Conservation (phyloP, 2,113 vertebrate species). For the Meleagris gallopavo region DNA sequence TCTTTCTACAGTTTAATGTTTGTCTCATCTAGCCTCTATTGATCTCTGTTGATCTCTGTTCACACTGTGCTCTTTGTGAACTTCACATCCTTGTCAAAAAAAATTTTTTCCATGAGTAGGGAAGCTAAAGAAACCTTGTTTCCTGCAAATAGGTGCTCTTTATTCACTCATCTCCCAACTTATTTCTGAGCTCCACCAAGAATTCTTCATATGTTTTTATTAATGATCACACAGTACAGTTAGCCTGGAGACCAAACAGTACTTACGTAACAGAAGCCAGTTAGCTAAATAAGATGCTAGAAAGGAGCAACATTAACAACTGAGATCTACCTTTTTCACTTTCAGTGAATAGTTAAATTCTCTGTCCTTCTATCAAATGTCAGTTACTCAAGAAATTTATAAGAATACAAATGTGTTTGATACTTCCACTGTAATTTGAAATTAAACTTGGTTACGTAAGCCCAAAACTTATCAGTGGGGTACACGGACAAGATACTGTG, state of each 20-base stretch:
- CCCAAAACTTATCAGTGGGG: background rate
- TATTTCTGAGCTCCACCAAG: background rate
- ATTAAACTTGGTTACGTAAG: background rate
- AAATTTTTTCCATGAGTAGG: background rate
- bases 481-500: background rate
- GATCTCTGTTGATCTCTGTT: background rate
- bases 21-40: background rate
- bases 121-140: too few relatives aligned
- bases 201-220: background rate
- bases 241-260: background rate
- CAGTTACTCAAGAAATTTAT: background rate
- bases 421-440: background rate
- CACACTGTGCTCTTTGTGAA: background rate
- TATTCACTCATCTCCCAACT: background rate
- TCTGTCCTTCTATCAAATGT: background rate
- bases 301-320: background rate
- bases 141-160: background rate
- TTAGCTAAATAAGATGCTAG: background rate
- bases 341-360: background rate
- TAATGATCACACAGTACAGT: background rate
- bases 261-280: background rate
- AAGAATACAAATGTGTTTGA: background rate
- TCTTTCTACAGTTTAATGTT: background rate
- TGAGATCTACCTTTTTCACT: background rate
- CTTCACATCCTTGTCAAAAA: background rate